Evolutionary conservation across 2,797 vertebrate species (phyloP).

Genomic region (Oreochromis grahami): DNA sequence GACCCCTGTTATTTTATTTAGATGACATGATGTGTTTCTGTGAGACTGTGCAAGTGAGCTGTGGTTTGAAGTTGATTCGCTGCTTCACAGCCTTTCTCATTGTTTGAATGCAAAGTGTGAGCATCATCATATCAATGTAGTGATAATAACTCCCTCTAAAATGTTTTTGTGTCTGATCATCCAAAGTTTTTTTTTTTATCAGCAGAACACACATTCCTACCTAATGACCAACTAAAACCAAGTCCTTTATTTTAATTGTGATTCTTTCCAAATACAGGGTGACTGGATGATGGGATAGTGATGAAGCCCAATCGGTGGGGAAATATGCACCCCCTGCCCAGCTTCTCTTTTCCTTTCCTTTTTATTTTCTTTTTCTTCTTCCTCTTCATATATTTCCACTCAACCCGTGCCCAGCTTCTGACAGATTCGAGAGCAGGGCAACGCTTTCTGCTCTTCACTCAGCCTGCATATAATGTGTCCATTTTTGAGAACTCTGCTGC

Average conservation of each 20-base stretch:
- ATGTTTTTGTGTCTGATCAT: conserved; percentile 30
- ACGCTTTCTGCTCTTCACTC: conserved; percentile 83
- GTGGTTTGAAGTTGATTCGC: not conserved
- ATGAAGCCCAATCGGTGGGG: conserved; percentile 81
- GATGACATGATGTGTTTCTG: conserved; percentile 6
- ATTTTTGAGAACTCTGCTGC: conserved; percentile 93
- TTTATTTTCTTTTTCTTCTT: conserved; percentile 70
- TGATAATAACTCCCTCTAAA: conserved; percentile 16
- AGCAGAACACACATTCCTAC: not conserved
- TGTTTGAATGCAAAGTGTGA: conserved; percentile 31
- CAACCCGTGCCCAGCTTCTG: conserved; percentile 52
- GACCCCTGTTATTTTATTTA: not conserved
- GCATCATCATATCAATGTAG: conserved; percentile 16
- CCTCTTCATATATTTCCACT: conserved; percentile 53
- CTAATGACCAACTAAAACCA: conserved; percentile 24
- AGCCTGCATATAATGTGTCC: conserved; percentile 85
- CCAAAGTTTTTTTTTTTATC: not conserved
- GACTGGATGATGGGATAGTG: conserved; percentile 86
- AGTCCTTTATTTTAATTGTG: conserved; percentile 40
- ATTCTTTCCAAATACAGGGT: conserved; percentile 72
- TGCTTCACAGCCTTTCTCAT: conserved; percentile 4
- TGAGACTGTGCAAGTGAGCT: not conserved
- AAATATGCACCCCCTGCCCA: conserved; percentile 76
- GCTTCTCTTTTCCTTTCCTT: conserved; percentile 71
- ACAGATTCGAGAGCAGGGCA: conserved; percentile 47